Evolutionary conservation across 1,140 invertebrate genomes (phyloP).

Genomic region (Amyelois transitella): DNA sequence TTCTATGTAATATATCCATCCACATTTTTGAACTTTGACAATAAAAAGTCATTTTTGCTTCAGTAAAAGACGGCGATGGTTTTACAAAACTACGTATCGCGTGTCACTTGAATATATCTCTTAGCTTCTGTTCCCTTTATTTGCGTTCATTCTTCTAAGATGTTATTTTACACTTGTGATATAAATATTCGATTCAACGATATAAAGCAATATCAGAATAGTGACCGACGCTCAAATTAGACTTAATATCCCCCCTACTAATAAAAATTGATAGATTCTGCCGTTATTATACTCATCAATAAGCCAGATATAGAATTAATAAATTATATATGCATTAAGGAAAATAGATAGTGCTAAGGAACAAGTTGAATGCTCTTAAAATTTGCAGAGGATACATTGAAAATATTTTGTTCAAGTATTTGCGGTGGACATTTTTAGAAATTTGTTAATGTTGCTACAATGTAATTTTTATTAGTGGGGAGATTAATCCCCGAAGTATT

Average conservation of each 20-base stretch:
- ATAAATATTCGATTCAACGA: slow-evolving; percentile 36
- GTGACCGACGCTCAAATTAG: slow-evolving; percentile 63
- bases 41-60: slow-evolving; percentile 41
- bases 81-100: slow-evolving; percentile 20
- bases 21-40: slow-evolving; percentile 51
- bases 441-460: not conserved
- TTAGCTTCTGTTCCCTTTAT: slow-evolving; percentile 4
- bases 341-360: not conserved
- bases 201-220: slow-evolving; percentile 55
- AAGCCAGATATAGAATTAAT: not conserved
- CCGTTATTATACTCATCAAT: not conserved
- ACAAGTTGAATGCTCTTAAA: slow-evolving; percentile 8
- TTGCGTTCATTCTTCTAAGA: slow-evolving; percentile 19
- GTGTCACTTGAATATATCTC: slow-evolving; percentile 24
- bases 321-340: slow-evolving; percentile 8
- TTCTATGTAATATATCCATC: slow-evolving; percentile 18
- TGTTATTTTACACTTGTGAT: slow-evolving; percentile 21
- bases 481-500: slow-evolving; percentile 41
- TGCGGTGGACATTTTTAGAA: not conserved
- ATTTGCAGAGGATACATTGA: not conserved
- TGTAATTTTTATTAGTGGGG: slow-evolving; percentile 37
- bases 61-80: slow-evolving; percentile 15
- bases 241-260: slow-evolving; percentile 29
- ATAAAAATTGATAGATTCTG: slow-evolving; percentile 26
- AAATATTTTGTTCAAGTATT: not conserved